phyloP scores from a whole-genome alignment of 2,113 vertebrate genomes.

The Centropus unirufus region DNA sequence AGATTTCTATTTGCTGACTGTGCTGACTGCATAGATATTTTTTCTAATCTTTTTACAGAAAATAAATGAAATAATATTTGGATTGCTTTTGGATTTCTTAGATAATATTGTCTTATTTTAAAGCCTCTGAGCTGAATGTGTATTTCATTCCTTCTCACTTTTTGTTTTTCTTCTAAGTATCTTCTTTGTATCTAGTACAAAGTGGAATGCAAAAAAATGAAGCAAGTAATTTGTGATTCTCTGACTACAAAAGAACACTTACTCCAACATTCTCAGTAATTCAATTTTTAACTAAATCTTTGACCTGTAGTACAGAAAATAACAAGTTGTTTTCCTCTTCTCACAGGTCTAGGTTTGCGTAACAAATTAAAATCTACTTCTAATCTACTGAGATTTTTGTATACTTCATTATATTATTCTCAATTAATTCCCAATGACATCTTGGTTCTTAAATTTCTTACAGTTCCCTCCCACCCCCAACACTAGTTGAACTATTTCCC shows the following conservation, averaged over 20 bases:
- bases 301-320: not conserved
- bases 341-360: not conserved
- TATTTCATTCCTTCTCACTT: not conserved
- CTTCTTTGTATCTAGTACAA: not conserved
- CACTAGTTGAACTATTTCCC: not conserved
- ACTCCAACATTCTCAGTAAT: not conserved
- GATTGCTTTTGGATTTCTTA: not conserved
- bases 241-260: not conserved
- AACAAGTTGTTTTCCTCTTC: not conserved
- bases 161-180: not conserved
- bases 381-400: not conserved
- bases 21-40: not conserved
- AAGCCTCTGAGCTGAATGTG: not conserved
- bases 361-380: not conserved
- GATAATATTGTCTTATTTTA: not conserved
- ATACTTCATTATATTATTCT: not conserved
- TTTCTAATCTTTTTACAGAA: not conserved
- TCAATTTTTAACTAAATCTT: not conserved
- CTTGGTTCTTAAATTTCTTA: not conserved
- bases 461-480: fast-evolving
- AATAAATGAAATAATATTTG: not conserved
- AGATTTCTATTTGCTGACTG: constrained; percentile 7
- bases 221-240: not conserved
- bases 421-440: not conserved
- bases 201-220: constrained; percentile 10